phyloP scores from a whole-genome alignment of 2,113 vertebrate species.

The Gymnogyps californianus region DNA sequence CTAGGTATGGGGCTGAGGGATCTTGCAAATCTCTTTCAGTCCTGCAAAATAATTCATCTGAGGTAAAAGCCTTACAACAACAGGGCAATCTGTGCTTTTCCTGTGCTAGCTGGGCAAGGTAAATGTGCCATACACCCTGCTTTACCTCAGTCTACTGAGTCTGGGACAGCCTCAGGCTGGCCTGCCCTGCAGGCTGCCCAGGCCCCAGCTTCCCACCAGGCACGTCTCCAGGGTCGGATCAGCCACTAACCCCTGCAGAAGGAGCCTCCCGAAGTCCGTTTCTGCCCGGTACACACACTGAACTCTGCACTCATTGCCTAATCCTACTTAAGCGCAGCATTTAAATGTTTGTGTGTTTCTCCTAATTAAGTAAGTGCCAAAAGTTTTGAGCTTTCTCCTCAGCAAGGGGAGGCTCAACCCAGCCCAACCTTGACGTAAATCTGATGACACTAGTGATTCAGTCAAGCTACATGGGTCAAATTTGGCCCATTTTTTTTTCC shows the following conservation, averaged over 20 bases:
- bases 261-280: neutral
- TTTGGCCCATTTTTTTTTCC: neutral
- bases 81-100: neutral
- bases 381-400: neutral
- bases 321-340: neutral
- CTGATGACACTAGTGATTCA: neutral
- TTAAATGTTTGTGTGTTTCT: neutral
- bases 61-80: neutral
- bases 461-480: neutral
- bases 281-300: neutral
- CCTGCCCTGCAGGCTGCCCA: neutral
- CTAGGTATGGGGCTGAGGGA: neutral
- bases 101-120: fast-evolving
- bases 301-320: neutral
- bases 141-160: neutral
- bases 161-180: neutral
- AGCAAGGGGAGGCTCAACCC: neutral
- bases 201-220: neutral
- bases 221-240: neutral
- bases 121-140: neutral
- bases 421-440: neutral
- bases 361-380: slow-evolving; percentile 26
- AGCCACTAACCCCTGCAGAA: neutral
- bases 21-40: neutral
- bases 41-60: neutral